These are phyloP conservation scores for Prorops nasuta DNA, from an alignment of 1,140 invertebrate genomes.

Conservation along the genomic window DNA sequence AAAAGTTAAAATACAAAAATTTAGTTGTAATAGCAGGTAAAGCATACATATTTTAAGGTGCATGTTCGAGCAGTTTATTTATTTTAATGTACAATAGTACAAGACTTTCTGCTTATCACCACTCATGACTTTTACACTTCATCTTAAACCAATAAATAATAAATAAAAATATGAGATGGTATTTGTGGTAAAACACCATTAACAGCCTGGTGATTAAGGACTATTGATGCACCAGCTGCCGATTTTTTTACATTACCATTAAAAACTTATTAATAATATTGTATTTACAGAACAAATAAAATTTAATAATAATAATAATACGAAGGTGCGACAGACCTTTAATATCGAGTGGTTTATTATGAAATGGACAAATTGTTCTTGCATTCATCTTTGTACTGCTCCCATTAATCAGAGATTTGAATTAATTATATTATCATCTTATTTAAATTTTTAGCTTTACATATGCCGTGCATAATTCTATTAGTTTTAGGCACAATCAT, in stretches of 20 bases:
- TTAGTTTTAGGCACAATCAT: constrained; percentile 22
- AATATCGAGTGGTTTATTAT: constrained; percentile 41
- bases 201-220: constrained; percentile 19
- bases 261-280: constrained; percentile 34
- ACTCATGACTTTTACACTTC: constrained; percentile 35
- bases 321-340: constrained; percentile 30
- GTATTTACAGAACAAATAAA: constrained; percentile 47
- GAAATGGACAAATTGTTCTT: constrained; percentile 47
- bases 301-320: constrained; percentile 23
- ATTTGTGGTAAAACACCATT: constrained; percentile 30
- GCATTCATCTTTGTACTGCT: constrained; percentile 48
- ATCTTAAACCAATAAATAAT: constrained; percentile 52
- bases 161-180: constrained; percentile 46
- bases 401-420: constrained; percentile 29
- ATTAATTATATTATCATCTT: no score
- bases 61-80: constrained; percentile 45
- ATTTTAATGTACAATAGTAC: constrained; percentile 51
- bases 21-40: no score
- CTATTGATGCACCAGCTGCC: constrained; percentile 30
- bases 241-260: constrained; percentile 28
- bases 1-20: no score
- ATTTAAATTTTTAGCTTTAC: constrained; percentile 28
- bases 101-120: constrained; percentile 38
- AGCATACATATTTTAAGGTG: constrained; percentile 19
- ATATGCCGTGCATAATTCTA: constrained; percentile 24